These are phyloP conservation scores for Nematostella vectensis DNA, from an alignment of 92 coral and sea anemone genomes.

Conservation along the genomic window DNA sequence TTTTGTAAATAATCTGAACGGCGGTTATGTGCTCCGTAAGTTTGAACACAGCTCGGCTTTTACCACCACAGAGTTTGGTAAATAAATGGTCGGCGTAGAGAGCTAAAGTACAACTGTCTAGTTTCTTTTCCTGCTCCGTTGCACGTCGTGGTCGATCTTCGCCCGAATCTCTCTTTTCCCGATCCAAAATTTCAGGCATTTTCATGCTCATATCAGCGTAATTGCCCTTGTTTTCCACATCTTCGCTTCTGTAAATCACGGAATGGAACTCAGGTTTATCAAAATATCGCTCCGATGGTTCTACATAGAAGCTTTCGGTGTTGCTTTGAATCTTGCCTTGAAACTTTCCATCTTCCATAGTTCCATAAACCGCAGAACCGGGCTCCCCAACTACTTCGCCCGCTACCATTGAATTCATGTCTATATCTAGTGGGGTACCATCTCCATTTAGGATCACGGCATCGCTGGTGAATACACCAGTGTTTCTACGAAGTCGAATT, in stretches of 20 bases:
- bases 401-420: constrained; percentile 48
- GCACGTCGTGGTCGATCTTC: constrained; percentile 32
- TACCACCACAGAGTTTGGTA: constrained; percentile 56
- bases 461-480: constrained; percentile 59
- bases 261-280: constrained; percentile 74
- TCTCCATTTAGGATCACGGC: constrained; percentile 60
- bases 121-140: constrained; percentile 18
- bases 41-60: constrained; percentile 65
- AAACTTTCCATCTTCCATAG: constrained; percentile 68
- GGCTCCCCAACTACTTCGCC: constrained; percentile 81
- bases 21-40: constrained; percentile 78
- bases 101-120: constrained; percentile 63
- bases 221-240: constrained; percentile 52
- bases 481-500: constrained; percentile 59
- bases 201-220: constrained; percentile 40
- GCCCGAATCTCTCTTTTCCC: constrained; percentile 11
- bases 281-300: constrained; percentile 73
- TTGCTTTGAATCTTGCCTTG: constrained; percentile 79
- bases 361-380: constrained; percentile 76
- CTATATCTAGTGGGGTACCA: constrained; percentile 63
- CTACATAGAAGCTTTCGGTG: constrained; percentile 66
- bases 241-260: constrained; percentile 75
- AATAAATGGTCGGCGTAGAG: constrained; percentile 75
- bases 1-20: constrained; percentile 52
- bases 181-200: constrained; percentile 22